Conservation (phyloP, 1,140 invertebrate genomes). For the Zaprionus taronus region DNA sequence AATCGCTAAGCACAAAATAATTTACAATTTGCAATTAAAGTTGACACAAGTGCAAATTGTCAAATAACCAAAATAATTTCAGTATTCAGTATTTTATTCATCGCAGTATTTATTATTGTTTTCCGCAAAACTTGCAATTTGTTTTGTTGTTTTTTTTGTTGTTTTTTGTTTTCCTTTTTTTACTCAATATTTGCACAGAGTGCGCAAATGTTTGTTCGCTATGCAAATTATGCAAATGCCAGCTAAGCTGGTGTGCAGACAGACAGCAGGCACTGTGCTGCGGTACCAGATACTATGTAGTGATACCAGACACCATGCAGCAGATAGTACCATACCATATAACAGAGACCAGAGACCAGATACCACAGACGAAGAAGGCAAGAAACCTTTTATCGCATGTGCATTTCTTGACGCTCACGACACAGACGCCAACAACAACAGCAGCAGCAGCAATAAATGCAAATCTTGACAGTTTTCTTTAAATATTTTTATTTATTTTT, state of each 20-base stretch:
- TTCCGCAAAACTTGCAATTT: conserved; percentile 10
- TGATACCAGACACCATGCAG: conserved; percentile 36
- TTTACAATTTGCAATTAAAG: conserved; percentile 67
- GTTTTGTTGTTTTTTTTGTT: conserved; percentile 16
- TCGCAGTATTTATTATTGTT: conserved; percentile 6
- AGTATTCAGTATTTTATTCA: not conserved
- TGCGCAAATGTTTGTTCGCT: conserved; percentile 52
- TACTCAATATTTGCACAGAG: conserved; percentile 50
- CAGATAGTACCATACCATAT: too few relatives aligned
- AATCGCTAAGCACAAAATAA: conserved; percentile 58
- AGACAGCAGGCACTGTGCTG: conserved; percentile 35
- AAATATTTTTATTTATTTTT: conserved; percentile 80
- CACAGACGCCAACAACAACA: conserved; percentile 21
- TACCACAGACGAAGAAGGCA: too few relatives aligned
- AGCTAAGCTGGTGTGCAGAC: conserved; percentile 52
- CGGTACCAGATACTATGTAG: conserved; percentile 38
- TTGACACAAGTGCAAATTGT: conserved; percentile 58
- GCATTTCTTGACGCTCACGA: conserved; percentile 70
- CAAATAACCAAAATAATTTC: conserved; percentile 42
- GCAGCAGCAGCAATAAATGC: conserved; percentile 65
- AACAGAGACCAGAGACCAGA: too few relatives aligned
- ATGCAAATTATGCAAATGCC: conserved; percentile 78
- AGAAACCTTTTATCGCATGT: conserved; percentile 71
- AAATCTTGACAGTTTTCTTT: conserved; percentile 83
- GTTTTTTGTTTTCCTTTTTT: conserved; percentile 26